These are phyloP conservation scores for Arctia plantaginis DNA, from an alignment of 2,888 invertebrate species.

Conservation along the genomic window DNA sequence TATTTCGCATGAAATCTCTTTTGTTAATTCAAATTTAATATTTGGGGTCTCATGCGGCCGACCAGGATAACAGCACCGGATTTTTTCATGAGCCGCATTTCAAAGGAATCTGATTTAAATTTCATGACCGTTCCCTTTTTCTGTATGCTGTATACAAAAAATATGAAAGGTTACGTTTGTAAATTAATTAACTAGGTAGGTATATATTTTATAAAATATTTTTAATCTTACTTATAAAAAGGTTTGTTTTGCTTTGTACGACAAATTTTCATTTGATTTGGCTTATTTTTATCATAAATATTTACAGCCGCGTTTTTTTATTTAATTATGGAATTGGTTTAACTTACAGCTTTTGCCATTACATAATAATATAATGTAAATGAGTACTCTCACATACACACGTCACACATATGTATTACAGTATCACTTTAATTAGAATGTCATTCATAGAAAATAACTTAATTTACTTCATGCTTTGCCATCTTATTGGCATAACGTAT, in stretches of 20 bases:
- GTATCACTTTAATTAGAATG: neutral
- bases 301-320: no score
- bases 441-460: no score
- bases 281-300: no score
- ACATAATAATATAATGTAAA: no score
- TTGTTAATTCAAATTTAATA: constrained; percentile 42
- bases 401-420: neutral
- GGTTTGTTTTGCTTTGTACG: no score
- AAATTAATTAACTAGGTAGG: neutral
- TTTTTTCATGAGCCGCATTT: constrained; percentile 24
- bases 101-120: constrained; percentile 28
- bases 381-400: no score
- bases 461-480: neutral
- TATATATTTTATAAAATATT: neutral
- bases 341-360: no score
- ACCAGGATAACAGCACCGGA: constrained; percentile 23
- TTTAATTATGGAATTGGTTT: no score
- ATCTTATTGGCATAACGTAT: neutral
- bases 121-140: constrained; percentile 15
- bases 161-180: neutral
- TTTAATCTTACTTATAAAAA: neutral
- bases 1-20: constrained; percentile 34
- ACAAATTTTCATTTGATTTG: no score
- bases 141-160: neutral
- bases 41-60: constrained; percentile 24